Percentiles rank a stretch among this genome's conserved stretches.
Evolutionary conservation across 2,888 invertebrate species (phyloP).

Genomic region (Drosophila maculinotata): DNA sequence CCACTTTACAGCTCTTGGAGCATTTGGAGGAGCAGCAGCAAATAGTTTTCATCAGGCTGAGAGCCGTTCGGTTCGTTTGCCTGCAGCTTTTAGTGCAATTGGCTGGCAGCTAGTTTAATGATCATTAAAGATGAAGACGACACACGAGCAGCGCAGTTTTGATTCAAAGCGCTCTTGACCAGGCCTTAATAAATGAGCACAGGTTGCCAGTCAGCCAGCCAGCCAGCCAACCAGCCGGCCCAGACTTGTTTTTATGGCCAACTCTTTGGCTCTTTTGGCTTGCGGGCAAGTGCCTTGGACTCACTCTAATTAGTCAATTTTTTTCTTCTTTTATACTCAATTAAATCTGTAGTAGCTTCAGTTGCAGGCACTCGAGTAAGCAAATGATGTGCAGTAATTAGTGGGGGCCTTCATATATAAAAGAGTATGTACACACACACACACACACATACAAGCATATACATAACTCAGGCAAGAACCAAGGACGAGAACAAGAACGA

Average conservation of each 20-base stretch:
- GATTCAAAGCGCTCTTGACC: constrained; percentile 81
- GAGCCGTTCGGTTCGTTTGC: constrained; percentile 52
- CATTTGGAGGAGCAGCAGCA: constrained; percentile 45
- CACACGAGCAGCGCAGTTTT: constrained; percentile 68
- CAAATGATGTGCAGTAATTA: constrained; percentile 81
- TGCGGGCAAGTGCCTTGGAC: constrained; percentile 75
- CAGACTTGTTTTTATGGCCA: constrained; percentile 68
- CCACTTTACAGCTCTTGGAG: constrained; percentile 67
- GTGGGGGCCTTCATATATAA: constrained; percentile 51
- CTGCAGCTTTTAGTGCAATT: constrained; percentile 79
- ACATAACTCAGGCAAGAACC: constrained; percentile 33
- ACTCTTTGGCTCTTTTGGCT: constrained; percentile 64
- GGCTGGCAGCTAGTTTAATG: constrained; percentile 78
- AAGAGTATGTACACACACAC: constrained; percentile 16
- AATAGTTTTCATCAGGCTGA: constrained; percentile 80
- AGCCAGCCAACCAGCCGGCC: constrained; percentile 5
- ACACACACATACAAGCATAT: constrained; percentile 6
- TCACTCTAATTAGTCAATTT: constrained; percentile 81
- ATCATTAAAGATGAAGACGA: constrained; percentile 79
- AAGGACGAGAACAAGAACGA: constrained; percentile 13
- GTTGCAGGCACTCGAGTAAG: constrained; percentile 74
- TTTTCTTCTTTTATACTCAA: constrained; percentile 70
- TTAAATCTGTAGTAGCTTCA: constrained; percentile 69
- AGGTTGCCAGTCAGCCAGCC: constrained; percentile 49
- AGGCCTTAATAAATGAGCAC: constrained; percentile 78